A percentile compares a stretch with the other conserved stretches of the same genome.
These are phyloP conservation scores for Chaetodon trifasciatus DNA, from an alignment of 2,797 vertebrate genomes.

Conservation along the genomic window DNA sequence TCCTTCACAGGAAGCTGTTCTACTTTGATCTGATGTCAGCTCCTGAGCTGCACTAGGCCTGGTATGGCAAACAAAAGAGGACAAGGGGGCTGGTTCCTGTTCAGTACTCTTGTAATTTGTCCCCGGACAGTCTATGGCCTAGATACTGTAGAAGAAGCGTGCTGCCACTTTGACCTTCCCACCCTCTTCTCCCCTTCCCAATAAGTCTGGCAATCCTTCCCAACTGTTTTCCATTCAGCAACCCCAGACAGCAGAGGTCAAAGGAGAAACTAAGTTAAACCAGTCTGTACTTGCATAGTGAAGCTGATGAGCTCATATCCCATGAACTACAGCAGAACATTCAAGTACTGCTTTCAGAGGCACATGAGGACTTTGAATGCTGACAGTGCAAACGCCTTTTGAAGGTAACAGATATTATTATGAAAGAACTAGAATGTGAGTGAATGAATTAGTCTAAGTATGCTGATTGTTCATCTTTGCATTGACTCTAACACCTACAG, in stretches of 20 bases:
- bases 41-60: background rate
- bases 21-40: slow-evolving; percentile 17
- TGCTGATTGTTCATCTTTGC: background rate
- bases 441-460: background rate
- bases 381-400: background rate
- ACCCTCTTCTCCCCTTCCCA: background rate
- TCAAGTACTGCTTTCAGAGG: background rate
- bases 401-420: background rate
- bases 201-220: slow-evolving; percentile 48
- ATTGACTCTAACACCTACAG: background rate
- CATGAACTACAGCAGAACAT: background rate
- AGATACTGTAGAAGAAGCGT: slow-evolving; percentile 20
- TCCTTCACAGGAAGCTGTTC: slow-evolving; percentile 19
- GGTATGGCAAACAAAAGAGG: background rate
- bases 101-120: background rate
- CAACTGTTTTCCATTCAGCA: slow-evolving; percentile 47
- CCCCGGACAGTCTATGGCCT: background rate
- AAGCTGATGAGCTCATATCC: slow-evolving; percentile 4
- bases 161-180: slow-evolving; percentile 25
- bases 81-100: background rate
- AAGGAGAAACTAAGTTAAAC: slow-evolving; percentile 35
- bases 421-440: background rate
- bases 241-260: slow-evolving; percentile 32
- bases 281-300: background rate
- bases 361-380: background rate